Percentiles rank a stretch among this genome's conserved stretches.
Evolutionary conservation across 2,113 vertebrate genomes (phyloP).

Genomic region (Syngnathus scovelli): DNA sequence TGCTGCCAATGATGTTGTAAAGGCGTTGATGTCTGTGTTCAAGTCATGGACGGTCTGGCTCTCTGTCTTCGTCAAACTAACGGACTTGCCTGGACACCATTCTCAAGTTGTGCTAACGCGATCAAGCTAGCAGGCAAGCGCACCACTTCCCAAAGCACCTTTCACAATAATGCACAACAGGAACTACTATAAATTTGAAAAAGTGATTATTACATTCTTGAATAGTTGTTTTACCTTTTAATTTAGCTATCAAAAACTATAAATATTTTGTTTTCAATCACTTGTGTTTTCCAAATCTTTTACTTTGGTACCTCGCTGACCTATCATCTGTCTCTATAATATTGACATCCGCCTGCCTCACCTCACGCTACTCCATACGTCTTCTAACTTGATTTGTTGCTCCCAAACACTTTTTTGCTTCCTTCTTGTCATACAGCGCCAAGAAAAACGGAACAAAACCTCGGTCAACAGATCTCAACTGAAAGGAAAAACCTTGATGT

Average conservation of each 20-base stretch:
- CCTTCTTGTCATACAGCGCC: neutral
- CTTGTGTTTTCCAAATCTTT: neutral
- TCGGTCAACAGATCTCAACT: neutral
- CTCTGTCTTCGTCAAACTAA: constrained; percentile 35
- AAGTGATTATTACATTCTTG: neutral
- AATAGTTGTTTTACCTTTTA: too few relatives aligned
- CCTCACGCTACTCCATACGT: neutral
- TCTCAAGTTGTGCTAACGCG: constrained; percentile 37
- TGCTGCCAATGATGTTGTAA: constrained; percentile 31
- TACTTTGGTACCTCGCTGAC: neutral
- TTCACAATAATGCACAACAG: constrained; percentile 27
- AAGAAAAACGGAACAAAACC: neutral
- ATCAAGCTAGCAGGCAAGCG: neutral
- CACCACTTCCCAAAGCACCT: neutral
- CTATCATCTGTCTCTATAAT: neutral
- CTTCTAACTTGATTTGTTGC: neutral
- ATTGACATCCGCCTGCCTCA: neutral
- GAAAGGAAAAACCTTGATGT: neutral
- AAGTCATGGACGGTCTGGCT: constrained; percentile 40
- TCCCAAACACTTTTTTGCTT: neutral
- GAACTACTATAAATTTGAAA: neutral
- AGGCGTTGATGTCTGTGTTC: constrained; percentile 10
- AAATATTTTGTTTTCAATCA: neutral
- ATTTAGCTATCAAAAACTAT: too few relatives aligned
- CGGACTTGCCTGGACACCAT: constrained; percentile 40